Percentiles rank a stretch among this genome's conserved stretches.
Conservation (phyloP, 2,888 invertebrate genomes). For the Stratiomys singularior region DNA sequence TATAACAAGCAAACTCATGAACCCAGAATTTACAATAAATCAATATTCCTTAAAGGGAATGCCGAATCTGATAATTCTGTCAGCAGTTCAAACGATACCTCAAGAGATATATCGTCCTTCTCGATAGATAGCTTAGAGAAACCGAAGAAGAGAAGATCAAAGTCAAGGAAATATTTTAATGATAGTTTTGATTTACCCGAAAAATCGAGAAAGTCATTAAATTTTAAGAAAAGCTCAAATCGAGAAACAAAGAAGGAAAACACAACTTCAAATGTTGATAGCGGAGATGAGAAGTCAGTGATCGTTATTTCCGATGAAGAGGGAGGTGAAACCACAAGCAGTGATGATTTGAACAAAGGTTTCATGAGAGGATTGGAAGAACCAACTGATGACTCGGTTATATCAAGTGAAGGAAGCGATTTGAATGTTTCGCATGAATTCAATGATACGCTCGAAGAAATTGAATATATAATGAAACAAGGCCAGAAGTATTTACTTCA, state of each 20-base stretch:
- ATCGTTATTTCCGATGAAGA: slow-evolving; percentile 50
- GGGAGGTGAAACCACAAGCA: background rate
- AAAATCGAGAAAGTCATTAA: background rate
- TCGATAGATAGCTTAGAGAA: slow-evolving; percentile 43
- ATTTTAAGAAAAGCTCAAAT: background rate
- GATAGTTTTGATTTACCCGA: slow-evolving; percentile 36
- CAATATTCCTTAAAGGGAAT: background rate
- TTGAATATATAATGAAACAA: slow-evolving; percentile 64
- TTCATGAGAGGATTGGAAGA: slow-evolving; percentile 39
- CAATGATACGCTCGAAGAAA: slow-evolving; percentile 66
- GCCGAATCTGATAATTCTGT: background rate
- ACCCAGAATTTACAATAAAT: slow-evolving; percentile 13
- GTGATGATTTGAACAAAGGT: slow-evolving; percentile 46
- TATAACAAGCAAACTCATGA: background rate
- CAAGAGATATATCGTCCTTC: slow-evolving; percentile 41
- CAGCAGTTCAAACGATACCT: slow-evolving; percentile 31
- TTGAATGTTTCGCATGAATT: slow-evolving; percentile 59
- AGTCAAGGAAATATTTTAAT: slow-evolving; percentile 27
- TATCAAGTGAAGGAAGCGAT: slow-evolving; percentile 42
- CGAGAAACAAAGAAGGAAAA: background rate
- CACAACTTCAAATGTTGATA: slow-evolving; percentile 30
- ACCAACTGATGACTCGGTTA: slow-evolving; percentile 37
- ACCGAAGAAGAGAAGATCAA: background rate
- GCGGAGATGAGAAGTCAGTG: slow-evolving; percentile 54
- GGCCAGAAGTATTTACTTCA: slow-evolving; percentile 60